phyloP scores from a whole-genome alignment of 2,113 vertebrate species.

The Neogobius melanostomus region DNA sequence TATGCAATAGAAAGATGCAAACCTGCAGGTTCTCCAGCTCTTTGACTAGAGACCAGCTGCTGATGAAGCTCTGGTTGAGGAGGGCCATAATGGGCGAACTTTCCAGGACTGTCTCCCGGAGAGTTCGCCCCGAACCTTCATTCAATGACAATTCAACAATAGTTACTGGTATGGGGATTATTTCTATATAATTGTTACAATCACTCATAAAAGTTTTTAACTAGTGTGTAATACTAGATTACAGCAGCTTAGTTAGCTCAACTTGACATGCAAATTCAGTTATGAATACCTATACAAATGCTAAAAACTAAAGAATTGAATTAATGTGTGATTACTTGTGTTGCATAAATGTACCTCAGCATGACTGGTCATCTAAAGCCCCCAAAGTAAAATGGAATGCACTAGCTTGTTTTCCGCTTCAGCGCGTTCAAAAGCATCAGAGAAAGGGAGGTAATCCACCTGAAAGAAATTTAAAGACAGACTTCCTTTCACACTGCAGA shows the following conservation, averaged over 20 bases:
- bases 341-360: slow-evolving; percentile 82
- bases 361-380: slow-evolving; percentile 96
- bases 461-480: slow-evolving; percentile 42
- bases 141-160: not conserved
- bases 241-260: no score
- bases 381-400: slow-evolving; percentile 97
- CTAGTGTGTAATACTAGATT: no score
- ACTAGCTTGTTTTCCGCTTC: slow-evolving; percentile 90
- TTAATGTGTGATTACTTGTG: not conserved
- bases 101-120: slow-evolving; percentile 99
- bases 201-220: not conserved
- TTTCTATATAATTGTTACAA: not conserved
- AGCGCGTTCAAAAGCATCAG: slow-evolving; percentile 88
- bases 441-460: slow-evolving; percentile 91
- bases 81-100: slow-evolving; percentile 96
- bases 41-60: slow-evolving; percentile 96
- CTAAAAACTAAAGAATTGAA: no score
- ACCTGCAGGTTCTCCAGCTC: slow-evolving; percentile 95
- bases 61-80: slow-evolving; percentile 95
- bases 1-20: slow-evolving; percentile 22
- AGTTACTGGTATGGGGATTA: not conserved
- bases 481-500: not conserved
- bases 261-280: no score
- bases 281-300: no score
- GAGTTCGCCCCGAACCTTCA: slow-evolving; percentile 97